Percentiles rank a stretch among this genome's conserved stretches.
Evolutionary conservation across 2,113 vertebrate species (phyloP).

Genomic region (Corvus moneduloides): DNA sequence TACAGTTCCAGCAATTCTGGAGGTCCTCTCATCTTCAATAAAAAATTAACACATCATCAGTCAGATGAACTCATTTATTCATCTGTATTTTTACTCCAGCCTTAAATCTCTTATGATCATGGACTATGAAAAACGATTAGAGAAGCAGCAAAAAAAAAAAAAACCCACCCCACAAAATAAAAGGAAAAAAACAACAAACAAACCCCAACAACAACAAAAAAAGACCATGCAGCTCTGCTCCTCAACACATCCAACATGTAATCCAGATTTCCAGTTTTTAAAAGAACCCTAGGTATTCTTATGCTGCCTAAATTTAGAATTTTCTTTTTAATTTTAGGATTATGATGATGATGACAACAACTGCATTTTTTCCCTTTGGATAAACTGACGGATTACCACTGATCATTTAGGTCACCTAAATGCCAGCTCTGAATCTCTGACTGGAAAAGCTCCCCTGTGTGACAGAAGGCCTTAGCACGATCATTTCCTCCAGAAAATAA

Average conservation of each 20-base stretch:
- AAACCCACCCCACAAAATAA: not conserved
- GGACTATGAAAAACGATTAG: not conserved
- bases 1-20: not conserved
- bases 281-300: not conserved
- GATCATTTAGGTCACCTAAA: constrained; percentile 56
- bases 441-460: not conserved
- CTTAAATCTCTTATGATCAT: not conserved
- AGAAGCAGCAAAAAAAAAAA: not conserved
- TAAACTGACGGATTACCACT: not conserved
- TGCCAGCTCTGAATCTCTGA: not conserved
- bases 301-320: not conserved
- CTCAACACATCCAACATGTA: not conserved
- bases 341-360: not conserved
- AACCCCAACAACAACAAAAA: not conserved
- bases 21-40: not conserved
- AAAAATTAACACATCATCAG: not conserved
- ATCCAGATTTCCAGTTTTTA: not conserved
- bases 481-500: not conserved
- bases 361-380: not conserved
- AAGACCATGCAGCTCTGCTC: not conserved
- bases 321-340: not conserved
- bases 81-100: not conserved
- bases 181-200: not conserved
- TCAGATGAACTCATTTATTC: fast-evolving
- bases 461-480: constrained; percentile 2